These are phyloP conservation scores for Apis florea DNA, from an alignment of 1,140 invertebrate genomes.

Conservation along the genomic window DNA sequence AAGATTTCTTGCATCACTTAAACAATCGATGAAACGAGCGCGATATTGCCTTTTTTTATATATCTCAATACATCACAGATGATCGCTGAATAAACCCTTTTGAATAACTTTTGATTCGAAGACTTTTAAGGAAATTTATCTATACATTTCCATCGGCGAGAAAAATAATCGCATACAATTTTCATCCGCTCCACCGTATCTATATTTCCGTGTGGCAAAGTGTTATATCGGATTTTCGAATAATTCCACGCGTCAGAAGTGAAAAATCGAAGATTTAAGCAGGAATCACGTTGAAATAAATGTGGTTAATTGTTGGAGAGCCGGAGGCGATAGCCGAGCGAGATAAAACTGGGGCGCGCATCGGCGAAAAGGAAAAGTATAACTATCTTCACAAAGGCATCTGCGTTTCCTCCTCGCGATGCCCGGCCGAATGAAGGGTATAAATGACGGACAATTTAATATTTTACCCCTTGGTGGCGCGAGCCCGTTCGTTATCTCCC, in stretches of 20 bases:
- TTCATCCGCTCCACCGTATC: no score
- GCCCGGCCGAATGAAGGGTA: conserved; percentile 41
- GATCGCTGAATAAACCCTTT: no score
- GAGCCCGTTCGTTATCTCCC: conserved; percentile 54
- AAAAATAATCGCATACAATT: no score
- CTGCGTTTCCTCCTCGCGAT: conserved; percentile 39
- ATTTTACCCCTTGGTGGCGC: conserved; percentile 56
- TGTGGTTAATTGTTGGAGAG: conserved; percentile 32
- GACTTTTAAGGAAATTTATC: no score
- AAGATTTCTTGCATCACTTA: no score
- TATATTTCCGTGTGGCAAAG: no score
- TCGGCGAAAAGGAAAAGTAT: neutral
- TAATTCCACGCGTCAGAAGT: neutral
- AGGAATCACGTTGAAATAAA: conserved; percentile 20
- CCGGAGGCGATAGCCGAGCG: neutral
- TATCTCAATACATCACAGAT: no score
- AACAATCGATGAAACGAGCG: no score
- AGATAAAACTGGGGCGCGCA: conserved; percentile 18
- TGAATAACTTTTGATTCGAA: no score
- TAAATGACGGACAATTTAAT: conserved; percentile 62
- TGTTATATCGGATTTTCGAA: neutral
- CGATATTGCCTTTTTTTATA: no score
- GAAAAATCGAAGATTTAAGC: conserved; percentile 31
- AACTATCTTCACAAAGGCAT: conserved; percentile 24
- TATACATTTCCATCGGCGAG: no score